Evolutionary conservation across 2,888 invertebrate species (phyloP), one percentile per base, ranked within the genome.

Genomic region (Eupithecia tripunctaria): DNA sequence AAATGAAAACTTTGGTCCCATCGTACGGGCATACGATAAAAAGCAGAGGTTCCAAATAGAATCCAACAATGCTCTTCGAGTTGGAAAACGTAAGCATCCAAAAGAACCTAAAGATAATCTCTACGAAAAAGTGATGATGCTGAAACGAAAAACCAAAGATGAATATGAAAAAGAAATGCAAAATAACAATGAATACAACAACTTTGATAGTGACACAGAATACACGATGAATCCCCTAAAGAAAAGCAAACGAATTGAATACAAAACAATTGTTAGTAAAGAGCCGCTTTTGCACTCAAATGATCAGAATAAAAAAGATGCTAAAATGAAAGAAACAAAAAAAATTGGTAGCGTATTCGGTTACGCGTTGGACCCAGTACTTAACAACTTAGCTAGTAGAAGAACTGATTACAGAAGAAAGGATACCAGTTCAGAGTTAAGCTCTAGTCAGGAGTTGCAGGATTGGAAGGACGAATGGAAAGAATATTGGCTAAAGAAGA

Each of bases 401-500:
- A 65, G 67, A 62, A 21, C 10, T 21, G 14, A 43, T 12, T 60
- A 62, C 1, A 62, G 70, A 71, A 65, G 75, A 47, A 69, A 69
- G 10, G 38, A 29, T 18, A n/a, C 21, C 1, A 2, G 8, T 0
- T 27, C 67, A 27, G 29, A 12, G 0, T 51, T 69, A 1, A 85
- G 83, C 69, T 85, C 84, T 10, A 84, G 83, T 71, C 0, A 74
- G 0, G 85, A 85, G 27, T 6, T 83, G 29, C 74, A 75, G 47
- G 71, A 84, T 12, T 87, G 87, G 85, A 85, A 84, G 74, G 84
- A 85, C 1, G 83, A 85, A 66, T 85, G 82, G 78, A 79, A 80
- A 14, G 82, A 85, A 21, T 74, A 82, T 0, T 89, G 87, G 89
- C 68, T 85, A 25, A 72, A 85, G 60, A 89, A 87, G 77, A 89